Base-by-base conservation (phyloP, 2,797 vertebrate genomes). In the Glyptemys insculpta region DNA sequence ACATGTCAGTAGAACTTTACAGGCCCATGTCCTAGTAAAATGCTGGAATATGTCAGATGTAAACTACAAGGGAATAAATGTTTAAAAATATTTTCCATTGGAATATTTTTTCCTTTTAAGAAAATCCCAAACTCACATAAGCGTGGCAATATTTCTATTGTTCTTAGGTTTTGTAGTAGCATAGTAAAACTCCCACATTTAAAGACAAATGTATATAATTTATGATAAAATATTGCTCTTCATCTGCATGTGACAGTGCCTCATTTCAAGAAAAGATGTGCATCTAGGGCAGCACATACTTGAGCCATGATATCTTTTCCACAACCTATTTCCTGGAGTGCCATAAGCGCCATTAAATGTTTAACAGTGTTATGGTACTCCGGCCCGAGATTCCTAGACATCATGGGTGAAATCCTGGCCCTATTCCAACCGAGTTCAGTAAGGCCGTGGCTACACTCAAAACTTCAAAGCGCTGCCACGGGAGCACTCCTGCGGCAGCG, bases 241-340 rank as follows among this genome's bases (percentile, higher is more conserved):
- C n/a, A 29, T 47, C 23, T 47, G 25, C 72, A 47, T 47, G 65
- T 23, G 41, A 76, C 21, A 47, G 25, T 76, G 74, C 8, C 74
- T 44, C 88, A 1, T 94, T 94, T 94, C 95, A 88, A 72, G 49
- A 82, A 79, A 31, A 95, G 50, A 87, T 44, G n/a, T 25, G 29
- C 56, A 94, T 91, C 86, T 86, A 76, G 87, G 47, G 62, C 82
- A 92, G 47, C 3, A 23, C 29, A 62, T 82, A 68, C 80, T 94
- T 81, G 91, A 81, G 52, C 94, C 96, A 94, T 94, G 93, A 82
- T 41, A 90, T 74, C 86, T 79, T 84, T 95, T 85, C 91, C 86
- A 84, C 87, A 78, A 92, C 92, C 62, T 92, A 96, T 84, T 68
- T 95, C 57, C 44, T 88, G 34, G 5, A 88, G n/a, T 49, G 41